Evolutionary conservation across 2,888 invertebrate genomes (phyloP), one percentile per base, ranked within the genome.

Genomic region (Cistogaster globosa): DNA sequence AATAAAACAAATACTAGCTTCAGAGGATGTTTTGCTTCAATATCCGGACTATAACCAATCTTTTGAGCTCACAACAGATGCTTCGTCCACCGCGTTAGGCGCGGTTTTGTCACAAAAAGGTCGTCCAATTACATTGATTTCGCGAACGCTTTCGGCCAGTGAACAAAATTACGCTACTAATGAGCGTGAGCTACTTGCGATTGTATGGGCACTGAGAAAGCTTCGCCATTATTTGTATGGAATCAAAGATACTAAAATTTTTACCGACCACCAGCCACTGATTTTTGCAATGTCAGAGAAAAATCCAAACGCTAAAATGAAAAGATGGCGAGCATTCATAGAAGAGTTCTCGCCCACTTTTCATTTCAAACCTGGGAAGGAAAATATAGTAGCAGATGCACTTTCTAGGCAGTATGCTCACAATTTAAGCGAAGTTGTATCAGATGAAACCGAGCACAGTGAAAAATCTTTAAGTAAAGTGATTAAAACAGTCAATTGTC

Each of bases 391-490:
- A 12, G 75, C 55, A 3, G 65, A 65, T 26, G 57, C 63, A 2
- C 42, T 75, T 1, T 75, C 65, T 26, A 63, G 55, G 57, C 57
- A 57, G 57, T 42, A 6, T 42, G 4, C 42, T 7, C 42, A 42
- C 12, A 42, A 42, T 7, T 42, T 42, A 42, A 42, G 42, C 42
- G 42, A 42, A 12, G 62, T 22, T 7, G 38, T 26, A 36, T 22
- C 48, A n/a, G 63, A 45, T 20, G 63, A 42, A 42, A 65, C 48
- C 2, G 63, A 45, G 20, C 48, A 65, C 20, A 77, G 77, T 42
- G 77, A 83, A 63, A 57, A 51, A 42, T 83, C 69, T 69, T 63
- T 32, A 38, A 83, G 67, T 62, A 26, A 83, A 63, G 71, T 69
- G 48, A 77, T 83, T 60, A 57, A 11, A 38, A 26, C 74, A 53